phyloP scores from a whole-genome alignment of 2,888 invertebrate species.

The Digitonthophagus gazella region DNA sequence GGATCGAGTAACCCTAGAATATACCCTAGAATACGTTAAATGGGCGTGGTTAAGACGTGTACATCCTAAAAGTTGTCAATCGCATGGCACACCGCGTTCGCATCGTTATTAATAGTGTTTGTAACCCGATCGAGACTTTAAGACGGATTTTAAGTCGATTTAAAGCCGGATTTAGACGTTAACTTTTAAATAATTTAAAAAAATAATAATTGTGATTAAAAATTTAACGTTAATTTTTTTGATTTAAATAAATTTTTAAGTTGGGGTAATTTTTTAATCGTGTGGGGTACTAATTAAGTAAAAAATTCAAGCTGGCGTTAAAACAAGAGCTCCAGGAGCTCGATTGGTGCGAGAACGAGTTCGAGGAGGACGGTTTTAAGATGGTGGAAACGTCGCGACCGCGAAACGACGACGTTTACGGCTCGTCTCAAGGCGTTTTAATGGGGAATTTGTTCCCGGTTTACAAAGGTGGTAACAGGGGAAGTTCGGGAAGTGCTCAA shows the following conservation, averaged over 20 bases:
- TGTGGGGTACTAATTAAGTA: too few species aligned
- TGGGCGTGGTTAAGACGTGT: neutral
- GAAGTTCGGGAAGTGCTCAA: conserved; percentile 25
- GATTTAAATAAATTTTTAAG: neutral
- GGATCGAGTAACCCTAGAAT: too few species aligned
- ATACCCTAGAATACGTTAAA: too few species aligned
- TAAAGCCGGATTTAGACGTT: neutral
- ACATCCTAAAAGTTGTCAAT: neutral
- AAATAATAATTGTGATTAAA: too few species aligned
- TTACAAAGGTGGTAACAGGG: conserved; percentile 34
- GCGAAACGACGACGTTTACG: conserved; percentile 31
- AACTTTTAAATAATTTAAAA: neutral
- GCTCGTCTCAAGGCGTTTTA: conserved; percentile 3
- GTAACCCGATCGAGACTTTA: too few species aligned
- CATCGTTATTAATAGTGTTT: neutral
- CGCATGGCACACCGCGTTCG: neutral
- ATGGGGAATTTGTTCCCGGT: conserved; percentile 48
- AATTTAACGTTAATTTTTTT: too few species aligned
- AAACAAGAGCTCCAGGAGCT: conserved; percentile 46
- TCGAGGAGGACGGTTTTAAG: conserved; percentile 43
- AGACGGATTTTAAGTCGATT: too few species aligned
- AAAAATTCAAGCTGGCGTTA: conserved; percentile 43
- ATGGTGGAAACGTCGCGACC: conserved; percentile 49
- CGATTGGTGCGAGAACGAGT: conserved; percentile 44
- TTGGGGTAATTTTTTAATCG: too few species aligned